These are phyloP conservation scores for Actenoides hombroni DNA, from an alignment of 2,113 vertebrate genomes.

Conservation along the genomic window DNA sequence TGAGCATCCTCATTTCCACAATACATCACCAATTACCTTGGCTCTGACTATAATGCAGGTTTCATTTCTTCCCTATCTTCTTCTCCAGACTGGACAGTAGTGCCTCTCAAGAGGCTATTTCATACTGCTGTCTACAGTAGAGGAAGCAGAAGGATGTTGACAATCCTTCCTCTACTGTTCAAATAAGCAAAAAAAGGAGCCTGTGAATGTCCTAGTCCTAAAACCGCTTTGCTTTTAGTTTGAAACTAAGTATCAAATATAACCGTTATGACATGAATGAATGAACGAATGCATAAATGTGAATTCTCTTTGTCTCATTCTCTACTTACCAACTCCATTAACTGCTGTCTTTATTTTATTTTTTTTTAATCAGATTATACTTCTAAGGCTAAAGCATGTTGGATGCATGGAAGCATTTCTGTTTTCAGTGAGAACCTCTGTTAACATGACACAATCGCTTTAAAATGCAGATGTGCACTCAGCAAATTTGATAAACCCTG, in stretches of 20 bases:
- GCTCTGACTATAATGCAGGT: neutral
- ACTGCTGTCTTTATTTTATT: neutral
- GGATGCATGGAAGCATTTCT: neutral
- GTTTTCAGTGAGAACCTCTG: neutral
- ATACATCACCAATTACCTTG: neutral
- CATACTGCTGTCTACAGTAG: neutral
- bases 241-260: neutral
- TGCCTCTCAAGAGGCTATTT: neutral
- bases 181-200: neutral
- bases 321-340: neutral
- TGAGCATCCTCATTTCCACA: neutral
- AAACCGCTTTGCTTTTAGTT: neutral
- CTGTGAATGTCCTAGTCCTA: neutral
- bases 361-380: neutral
- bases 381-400: neutral
- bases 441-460: constrained; percentile 6
- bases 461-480: constrained; percentile 28
- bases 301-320: neutral
- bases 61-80: neutral
- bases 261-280: neutral
- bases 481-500: constrained; percentile 38
- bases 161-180: neutral
- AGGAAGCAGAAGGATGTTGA: neutral
- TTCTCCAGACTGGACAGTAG: neutral
- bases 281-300: neutral